Evolutionary conservation across 2,797 vertebrate genomes (phyloP).

Genomic region (Nannoperca obscura): DNA sequence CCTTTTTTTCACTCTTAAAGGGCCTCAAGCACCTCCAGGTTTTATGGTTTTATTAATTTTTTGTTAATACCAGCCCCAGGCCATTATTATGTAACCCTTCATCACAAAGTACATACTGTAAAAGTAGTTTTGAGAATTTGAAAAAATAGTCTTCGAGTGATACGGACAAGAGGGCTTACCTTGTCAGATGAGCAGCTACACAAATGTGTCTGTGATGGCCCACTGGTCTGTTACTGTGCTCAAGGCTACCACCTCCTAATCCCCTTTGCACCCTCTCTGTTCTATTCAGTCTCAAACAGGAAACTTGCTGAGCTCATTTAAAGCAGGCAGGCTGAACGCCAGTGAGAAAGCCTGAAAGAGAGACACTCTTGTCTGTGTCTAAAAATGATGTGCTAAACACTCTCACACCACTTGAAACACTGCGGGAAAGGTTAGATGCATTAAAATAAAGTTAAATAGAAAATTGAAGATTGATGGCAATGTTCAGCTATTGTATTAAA

Average conservation of each 20-base stretch:
- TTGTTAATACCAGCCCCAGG: not conserved
- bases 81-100: not conserved
- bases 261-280: not conserved
- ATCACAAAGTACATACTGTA: not conserved
- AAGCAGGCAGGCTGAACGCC: constrained; percentile 18
- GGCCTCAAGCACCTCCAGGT: not conserved
- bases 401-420: not conserved
- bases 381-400: not conserved
- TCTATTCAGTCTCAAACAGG: constrained; percentile 42
- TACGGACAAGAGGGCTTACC: constrained; percentile 27
- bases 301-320: constrained; percentile 42
- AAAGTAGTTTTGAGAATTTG: not conserved
- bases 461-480: not conserved
- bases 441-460: not conserved
- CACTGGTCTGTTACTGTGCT: constrained; percentile 16
- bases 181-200: constrained; percentile 19
- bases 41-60: not conserved
- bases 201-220: constrained; percentile 24
- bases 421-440: not conserved
- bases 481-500: not conserved
- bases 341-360: not conserved
- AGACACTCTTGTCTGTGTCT: not conserved
- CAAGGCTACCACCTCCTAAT: constrained; percentile 14
- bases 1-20: not conserved
- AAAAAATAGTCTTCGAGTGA: not conserved